Evolutionary conservation across 2,888 invertebrate species (phyloP).

Genomic region (Ectemnius cavifrons): DNA sequence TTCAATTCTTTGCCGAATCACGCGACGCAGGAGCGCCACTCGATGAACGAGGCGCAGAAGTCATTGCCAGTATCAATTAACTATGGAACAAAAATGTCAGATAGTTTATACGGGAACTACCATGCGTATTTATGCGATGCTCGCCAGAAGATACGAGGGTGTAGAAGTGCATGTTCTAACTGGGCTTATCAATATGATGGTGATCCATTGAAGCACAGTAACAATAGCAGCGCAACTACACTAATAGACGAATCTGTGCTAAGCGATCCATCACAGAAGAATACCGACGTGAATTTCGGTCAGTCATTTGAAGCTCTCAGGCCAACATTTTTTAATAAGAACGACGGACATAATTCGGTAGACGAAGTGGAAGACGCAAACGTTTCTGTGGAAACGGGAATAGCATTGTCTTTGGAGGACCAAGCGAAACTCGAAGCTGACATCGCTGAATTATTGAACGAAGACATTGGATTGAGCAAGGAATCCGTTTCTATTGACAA

Average conservation of each 20-base stretch:
- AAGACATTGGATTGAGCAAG: slow-evolving; percentile 57
- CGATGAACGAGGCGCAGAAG: slow-evolving; percentile 54
- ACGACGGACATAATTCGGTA: slow-evolving; percentile 51
- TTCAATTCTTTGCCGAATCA: slow-evolving; percentile 61
- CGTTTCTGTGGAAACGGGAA: slow-evolving; percentile 20
- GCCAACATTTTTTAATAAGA: slow-evolving; percentile 49
- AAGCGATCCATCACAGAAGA: slow-evolving; percentile 41
- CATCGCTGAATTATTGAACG: slow-evolving; percentile 73
- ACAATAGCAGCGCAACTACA: slow-evolving; percentile 65
- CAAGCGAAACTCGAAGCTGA: slow-evolving; percentile 71
- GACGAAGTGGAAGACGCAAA: slow-evolving; percentile 58
- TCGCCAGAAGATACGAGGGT: slow-evolving; percentile 86
- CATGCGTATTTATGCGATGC: slow-evolving; percentile 94
- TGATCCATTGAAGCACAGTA: slow-evolving; percentile 77
- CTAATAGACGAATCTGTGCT: slow-evolving; percentile 1
- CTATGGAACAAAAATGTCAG: slow-evolving; percentile 70
- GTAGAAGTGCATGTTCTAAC: slow-evolving; percentile 85
- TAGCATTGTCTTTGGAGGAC: slow-evolving; percentile 63
- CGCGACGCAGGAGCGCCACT: slow-evolving; percentile 47
- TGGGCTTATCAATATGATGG: slow-evolving; percentile 92
- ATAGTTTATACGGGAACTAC: slow-evolving; percentile 88
- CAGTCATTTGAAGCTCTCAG: slow-evolving; percentile 50
- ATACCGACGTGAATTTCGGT: slow-evolving; percentile 17
- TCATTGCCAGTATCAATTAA: slow-evolving; percentile 64
- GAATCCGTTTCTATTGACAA: slow-evolving; percentile 51